Evolutionary conservation across 2,888 invertebrate species (phyloP), one percentile per base, ranked within the genome.

Genomic region (Pimpla rufipes): DNA sequence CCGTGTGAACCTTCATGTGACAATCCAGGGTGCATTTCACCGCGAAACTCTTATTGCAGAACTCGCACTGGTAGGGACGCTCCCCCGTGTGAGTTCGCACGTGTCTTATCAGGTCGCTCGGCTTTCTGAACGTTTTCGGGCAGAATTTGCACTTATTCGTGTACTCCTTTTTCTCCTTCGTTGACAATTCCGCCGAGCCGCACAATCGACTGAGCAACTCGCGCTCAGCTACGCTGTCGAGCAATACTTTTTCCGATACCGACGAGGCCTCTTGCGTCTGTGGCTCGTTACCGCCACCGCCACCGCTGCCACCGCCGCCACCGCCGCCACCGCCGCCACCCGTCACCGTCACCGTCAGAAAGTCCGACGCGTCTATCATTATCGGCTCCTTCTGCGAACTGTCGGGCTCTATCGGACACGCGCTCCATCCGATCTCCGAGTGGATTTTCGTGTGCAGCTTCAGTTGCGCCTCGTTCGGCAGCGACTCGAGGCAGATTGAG

Each of bases 41-140:
- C 1, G 96, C 94, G 88, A 96, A 96, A 50, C 93, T 93, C 88
- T 94, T 95, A 13, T 91, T 93, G 85, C 95, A 95, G 85, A 92
- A 92, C 50, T 94, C 91, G 84, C 95, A 95, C 57, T 93, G 94
- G 91, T 94, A 96, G 0, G 97, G 96, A 85, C 95, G 94, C 90
- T 96, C 96, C 1, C 96, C 95, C 0, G 96, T 96, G 90, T 96
- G 96, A 4, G 95, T 95, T 55, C 96, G 93, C 64, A 95, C 93
- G 89, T 96, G 96, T 2, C 96, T 94, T 62, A 94, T 94, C 62
- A 96, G 93, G 93, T 96, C 96, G 73, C 95, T 96, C 0, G 95
- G 95, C 89, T 96, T 96, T 86, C 95, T 95, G 90, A 96, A 96
- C 79, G 94, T 94, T 90, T 96, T 96, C 13, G 94, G 93, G 90